phyloP scores from a whole-genome alignment of 30 jellyfish, hydroid and myxozoan genomes.

The Pseudorhiza aurosa region DNA sequence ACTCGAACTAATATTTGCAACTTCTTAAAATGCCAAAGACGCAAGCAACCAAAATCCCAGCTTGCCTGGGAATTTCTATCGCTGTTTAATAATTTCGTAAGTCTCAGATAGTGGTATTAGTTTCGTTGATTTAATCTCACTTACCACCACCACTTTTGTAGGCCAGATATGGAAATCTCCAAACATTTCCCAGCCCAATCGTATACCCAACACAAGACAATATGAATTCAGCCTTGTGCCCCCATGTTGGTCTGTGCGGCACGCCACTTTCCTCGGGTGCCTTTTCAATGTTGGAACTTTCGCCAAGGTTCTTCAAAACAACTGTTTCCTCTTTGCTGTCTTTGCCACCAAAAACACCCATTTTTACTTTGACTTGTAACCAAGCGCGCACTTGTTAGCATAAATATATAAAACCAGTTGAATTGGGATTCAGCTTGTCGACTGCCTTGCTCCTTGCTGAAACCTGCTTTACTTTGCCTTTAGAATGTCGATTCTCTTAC shows the following conservation, averaged over 20 bases:
- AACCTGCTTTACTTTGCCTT: no score
- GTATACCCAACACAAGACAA: slow-evolving; percentile 92
- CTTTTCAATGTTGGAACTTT: neutral
- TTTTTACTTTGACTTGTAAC: neutral
- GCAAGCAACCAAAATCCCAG: no score
- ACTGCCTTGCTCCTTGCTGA: no score
- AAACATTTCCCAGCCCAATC: slow-evolving; percentile 89
- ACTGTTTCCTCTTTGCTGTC: slow-evolving; percentile 43
- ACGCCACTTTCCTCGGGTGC: slow-evolving; percentile 4
- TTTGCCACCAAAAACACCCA: slow-evolving; percentile 33
- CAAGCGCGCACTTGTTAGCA: no score
- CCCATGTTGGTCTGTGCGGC: slow-evolving; percentile 84
- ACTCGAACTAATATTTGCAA: no score
- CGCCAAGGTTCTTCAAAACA: slow-evolving; percentile 28
- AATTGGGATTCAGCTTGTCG: no score
- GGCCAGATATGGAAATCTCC: slow-evolving; percentile 95
- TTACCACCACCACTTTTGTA: slow-evolving; percentile 94
- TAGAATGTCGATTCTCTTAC: no score
- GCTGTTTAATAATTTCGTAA: no score
- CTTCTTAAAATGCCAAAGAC: no score
- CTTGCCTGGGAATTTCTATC: no score
- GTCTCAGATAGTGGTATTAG: no score
- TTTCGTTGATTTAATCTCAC: neutral
- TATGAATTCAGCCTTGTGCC: slow-evolving; percentile 84
- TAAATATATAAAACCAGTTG: no score